Conservation (phyloP, 2,797 vertebrate genomes). For the Dryobates pubescens region DNA sequence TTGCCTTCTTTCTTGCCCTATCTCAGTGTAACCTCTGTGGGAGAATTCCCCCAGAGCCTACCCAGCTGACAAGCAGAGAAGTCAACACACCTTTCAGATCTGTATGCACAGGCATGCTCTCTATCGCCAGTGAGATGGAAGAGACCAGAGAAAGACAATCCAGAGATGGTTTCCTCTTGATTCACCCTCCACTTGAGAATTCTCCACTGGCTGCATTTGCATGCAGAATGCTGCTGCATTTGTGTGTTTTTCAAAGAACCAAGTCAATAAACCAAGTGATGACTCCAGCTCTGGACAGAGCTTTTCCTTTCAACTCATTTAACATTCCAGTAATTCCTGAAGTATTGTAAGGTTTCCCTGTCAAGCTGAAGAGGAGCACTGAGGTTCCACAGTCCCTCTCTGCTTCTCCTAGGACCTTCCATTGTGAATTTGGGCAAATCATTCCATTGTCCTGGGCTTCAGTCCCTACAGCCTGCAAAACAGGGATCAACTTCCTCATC, state of each 20-base stretch:
- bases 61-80: conserved; percentile 59
- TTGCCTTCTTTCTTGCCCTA: conserved; percentile 16
- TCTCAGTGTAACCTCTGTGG: conserved; percentile 35
- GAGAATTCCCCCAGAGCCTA: conserved; percentile 55
- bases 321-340: conserved; percentile 22
- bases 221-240: neutral
- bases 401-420: neutral
- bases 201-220: conserved; percentile 23
- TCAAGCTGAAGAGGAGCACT: neutral
- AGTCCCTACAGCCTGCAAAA: neutral
- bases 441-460: neutral
- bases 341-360: neutral
- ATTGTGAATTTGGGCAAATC: neutral
- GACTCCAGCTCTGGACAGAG: conserved; percentile 9
- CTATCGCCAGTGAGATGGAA: conserved; percentile 51
- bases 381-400: accelerated
- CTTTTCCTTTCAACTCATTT: conserved; percentile 22
- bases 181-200: conserved; percentile 29
- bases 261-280: conserved; percentile 38
- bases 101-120: conserved; percentile 33
- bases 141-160: conserved; percentile 34
- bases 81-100: conserved; percentile 67
- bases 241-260: conserved; percentile 47
- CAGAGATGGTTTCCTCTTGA: conserved; percentile 39
- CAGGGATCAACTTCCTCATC: neutral